phyloP scores from a whole-genome alignment of 1,140 invertebrate species.

The Brachionus paranguensis region DNA sequence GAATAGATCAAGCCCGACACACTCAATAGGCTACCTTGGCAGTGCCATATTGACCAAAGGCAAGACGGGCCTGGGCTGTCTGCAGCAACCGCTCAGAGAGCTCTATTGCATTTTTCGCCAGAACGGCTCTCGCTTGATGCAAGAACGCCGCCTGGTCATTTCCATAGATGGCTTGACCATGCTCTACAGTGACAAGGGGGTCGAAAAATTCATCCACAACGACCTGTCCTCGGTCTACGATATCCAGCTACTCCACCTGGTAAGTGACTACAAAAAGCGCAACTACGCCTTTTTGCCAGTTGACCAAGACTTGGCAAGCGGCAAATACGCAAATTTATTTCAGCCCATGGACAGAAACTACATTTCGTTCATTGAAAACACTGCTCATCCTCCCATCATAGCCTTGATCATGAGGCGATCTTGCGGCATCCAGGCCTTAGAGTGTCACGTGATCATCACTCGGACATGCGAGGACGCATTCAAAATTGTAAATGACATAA shows the following conservation, averaged over 20 bases:
- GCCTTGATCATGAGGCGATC: conserved; percentile 36
- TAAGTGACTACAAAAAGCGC: not conserved
- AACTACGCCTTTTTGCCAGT: conserved; percentile 26
- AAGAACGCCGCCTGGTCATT: not conserved
- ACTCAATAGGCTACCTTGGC: conserved; percentile 33
- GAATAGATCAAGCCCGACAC: not conserved
- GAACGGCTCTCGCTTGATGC: conserved; percentile 25
- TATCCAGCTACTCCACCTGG: not conserved
- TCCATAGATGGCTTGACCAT: conserved; percentile 36
- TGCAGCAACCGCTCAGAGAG: conserved; percentile 31
- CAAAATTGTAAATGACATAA: conserved; percentile 19
- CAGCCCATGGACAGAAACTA: not conserved
- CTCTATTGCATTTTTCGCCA: conserved; percentile 19
- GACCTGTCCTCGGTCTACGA: conserved; percentile 21
- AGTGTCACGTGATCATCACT: conserved; percentile 34
- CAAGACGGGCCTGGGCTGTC: conserved; percentile 23
- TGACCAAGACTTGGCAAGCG: not conserved
- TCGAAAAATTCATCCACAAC: conserved; percentile 23
- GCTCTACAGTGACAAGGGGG: not conserved
- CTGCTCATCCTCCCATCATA: not conserved
- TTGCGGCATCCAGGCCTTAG: conserved; percentile 9
- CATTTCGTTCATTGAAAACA: not conserved
- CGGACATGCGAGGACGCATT: not conserved
- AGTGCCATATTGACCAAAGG: conserved; percentile 35
- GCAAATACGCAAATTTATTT: not conserved